A percentile compares a stretch with the other conserved stretches of the same genome.
phyloP scores from a whole-genome alignment of 1,140 invertebrate genomes.

The Leptinotarsa lineolata region DNA sequence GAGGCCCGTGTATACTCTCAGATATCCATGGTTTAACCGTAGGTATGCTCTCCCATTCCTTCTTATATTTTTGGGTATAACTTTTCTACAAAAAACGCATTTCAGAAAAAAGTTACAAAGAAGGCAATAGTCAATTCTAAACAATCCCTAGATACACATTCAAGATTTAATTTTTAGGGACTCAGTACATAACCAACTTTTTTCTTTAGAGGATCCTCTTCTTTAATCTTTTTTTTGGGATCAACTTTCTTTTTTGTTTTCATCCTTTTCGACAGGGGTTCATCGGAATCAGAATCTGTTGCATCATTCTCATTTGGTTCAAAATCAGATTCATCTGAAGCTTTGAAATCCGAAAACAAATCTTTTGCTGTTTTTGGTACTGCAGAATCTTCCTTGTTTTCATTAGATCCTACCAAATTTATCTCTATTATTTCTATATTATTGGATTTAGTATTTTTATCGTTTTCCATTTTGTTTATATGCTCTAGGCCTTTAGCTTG shows the following conservation, averaged over 20 bases:
- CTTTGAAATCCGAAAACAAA: constrained; percentile 42
- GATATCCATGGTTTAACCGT: constrained; percentile 48
- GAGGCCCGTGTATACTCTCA: constrained; percentile 46
- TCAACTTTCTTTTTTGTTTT: constrained; percentile 35
- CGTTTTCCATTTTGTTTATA: constrained; percentile 17
- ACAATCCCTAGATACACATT: too few relatives aligned
- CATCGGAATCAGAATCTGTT: constrained; percentile 35
- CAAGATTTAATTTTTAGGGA: too few relatives aligned
- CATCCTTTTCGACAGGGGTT: constrained; percentile 38
- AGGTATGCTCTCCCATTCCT: constrained; percentile 50
- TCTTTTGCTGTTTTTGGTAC: constrained; percentile 42
- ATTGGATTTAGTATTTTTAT: neutral
- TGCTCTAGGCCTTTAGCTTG: neutral
- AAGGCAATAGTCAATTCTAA: too few relatives aligned
- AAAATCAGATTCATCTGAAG: constrained; percentile 38
- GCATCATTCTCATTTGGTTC: constrained; percentile 29
- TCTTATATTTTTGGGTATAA: constrained; percentile 50
- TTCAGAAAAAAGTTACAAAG: too few relatives aligned
- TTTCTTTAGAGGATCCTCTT: neutral
- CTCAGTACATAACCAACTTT: neutral
- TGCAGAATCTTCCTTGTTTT: constrained; percentile 30
- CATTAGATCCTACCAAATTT: constrained; percentile 14
- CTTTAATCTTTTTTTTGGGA: neutral
- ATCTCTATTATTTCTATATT: constrained; percentile 21
- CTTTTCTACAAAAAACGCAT: constrained; percentile 29